Percentiles rank a stretch among this genome's conserved stretches.
phyloP scores from a whole-genome alignment of 35 echinoderm and acorn worm species.

The Ophiothrix spiculata region DNA sequence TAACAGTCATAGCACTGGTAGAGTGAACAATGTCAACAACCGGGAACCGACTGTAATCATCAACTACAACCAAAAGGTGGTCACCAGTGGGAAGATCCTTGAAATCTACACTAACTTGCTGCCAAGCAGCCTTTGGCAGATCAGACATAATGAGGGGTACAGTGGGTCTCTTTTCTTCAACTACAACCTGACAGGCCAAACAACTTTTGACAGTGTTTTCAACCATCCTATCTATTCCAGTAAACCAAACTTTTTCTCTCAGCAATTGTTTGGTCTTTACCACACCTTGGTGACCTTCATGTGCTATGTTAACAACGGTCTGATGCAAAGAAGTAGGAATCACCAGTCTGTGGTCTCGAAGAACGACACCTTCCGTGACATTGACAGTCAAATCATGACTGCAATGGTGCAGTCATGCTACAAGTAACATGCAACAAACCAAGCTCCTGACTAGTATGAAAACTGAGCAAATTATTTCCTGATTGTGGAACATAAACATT shows the following conservation, averaged over 20 bases:
- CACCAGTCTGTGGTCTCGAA: constrained; percentile 52
- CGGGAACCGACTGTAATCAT: constrained; percentile 54
- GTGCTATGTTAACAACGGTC: constrained; percentile 56
- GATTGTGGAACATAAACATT: background rate
- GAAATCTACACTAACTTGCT: constrained; percentile 61
- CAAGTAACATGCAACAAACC: background rate
- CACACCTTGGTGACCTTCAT: constrained; percentile 65
- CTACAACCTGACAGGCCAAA: constrained; percentile 54
- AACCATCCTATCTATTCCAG: constrained; percentile 49
- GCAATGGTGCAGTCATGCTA: background rate
- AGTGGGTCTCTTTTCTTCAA: constrained; percentile 12
- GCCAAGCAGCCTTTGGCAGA: constrained; percentile 44
- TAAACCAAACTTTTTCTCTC: constrained; percentile 81
- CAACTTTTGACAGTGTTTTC: constrained; percentile 48
- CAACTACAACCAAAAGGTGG: constrained; percentile 45
- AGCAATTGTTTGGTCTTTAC: constrained; percentile 69
- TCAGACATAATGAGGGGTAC: constrained; percentile 62
- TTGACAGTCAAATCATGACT: constrained; percentile 52
- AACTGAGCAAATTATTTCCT: background rate
- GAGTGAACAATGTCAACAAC: constrained; percentile 67
- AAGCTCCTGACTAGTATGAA: background rate
- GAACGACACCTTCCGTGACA: constrained; percentile 38
- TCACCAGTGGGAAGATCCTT: constrained; percentile 55
- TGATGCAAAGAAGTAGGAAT: constrained; percentile 41
- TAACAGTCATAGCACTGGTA: constrained; percentile 58